A percentile compares a stretch with the other conserved stretches of the same genome.
Conservation (phyloP, 2,113 vertebrate genomes). For the Panurus biarmicus region DNA sequence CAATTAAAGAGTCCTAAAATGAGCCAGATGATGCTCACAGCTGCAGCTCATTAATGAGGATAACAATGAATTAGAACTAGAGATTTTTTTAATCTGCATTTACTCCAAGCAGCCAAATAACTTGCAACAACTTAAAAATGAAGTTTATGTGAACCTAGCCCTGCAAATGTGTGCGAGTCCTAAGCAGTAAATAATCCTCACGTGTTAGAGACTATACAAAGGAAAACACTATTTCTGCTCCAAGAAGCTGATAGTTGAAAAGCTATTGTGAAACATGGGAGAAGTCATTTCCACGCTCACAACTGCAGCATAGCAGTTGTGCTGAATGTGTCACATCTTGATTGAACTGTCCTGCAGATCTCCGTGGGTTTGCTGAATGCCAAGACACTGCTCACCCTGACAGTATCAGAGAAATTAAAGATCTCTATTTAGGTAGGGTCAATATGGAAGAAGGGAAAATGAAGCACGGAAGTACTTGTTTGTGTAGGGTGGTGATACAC, state of each 20-base stretch:
- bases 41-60: neutral
- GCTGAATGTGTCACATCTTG: neutral
- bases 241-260: neutral
- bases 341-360: neutral
- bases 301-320: neutral
- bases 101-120: constrained; percentile 1
- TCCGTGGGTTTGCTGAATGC: neutral
- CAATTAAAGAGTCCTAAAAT: neutral
- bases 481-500: neutral
- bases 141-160: neutral
- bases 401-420: neutral
- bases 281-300: neutral
- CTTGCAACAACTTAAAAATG: neutral
- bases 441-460: neutral
- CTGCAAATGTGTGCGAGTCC: neutral
- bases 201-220: neutral
- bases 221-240: neutral
- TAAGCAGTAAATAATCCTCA: neutral
- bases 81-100: neutral
- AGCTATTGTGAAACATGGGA: neutral
- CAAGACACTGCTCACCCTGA: neutral
- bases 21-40: constrained; percentile 6
- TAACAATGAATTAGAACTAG: neutral
- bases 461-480: neutral
- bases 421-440: neutral